Percentiles rank a stretch among this genome's conserved stretches.
phyloP scores from a whole-genome alignment of 2,888 invertebrate genomes.

The Syritta pipiens region DNA sequence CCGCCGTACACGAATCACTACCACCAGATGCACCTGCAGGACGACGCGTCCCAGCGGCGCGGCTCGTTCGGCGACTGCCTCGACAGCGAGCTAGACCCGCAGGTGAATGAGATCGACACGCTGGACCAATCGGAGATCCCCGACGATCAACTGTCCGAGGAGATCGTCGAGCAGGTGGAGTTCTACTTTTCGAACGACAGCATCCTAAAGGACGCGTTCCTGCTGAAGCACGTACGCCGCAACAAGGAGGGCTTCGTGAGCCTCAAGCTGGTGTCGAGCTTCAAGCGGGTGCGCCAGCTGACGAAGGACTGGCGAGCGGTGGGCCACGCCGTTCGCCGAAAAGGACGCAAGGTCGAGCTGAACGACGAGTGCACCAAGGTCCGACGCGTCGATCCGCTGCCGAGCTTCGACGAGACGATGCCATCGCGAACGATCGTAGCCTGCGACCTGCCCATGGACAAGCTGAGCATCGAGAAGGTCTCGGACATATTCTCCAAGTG shows the following conservation, averaged over 20 bases:
- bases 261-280: conserved; percentile 95
- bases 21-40: conserved; percentile 73
- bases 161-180: conserved; percentile 93
- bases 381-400: conserved; percentile 90
- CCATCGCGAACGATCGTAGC: conserved; percentile 95
- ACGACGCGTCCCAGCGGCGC: conserved; percentile 71
- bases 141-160: conserved; percentile 87
- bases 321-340: conserved; percentile 89
- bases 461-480: conserved; percentile 93
- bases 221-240: conserved; percentile 95
- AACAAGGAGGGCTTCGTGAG: conserved; percentile 98
- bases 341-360: conserved; percentile 89
- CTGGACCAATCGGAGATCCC: conserved; percentile 80
- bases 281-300: conserved; percentile 95
- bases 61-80: conserved; percentile 55
- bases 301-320: conserved; percentile 97
- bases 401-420: conserved; percentile 94
- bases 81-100: conserved; percentile 51
- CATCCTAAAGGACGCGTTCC: conserved; percentile 96
- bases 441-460: conserved; percentile 90
- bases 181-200: conserved; percentile 97
- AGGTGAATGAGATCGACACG: conserved; percentile 76
- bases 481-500: conserved; percentile 93
- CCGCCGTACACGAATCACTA: conserved; percentile 72
- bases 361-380: conserved; percentile 95